These are phyloP conservation scores for Potamilus streckersoni DNA, from an alignment of 1,140 invertebrate genomes.

Conservation along the genomic window DNA sequence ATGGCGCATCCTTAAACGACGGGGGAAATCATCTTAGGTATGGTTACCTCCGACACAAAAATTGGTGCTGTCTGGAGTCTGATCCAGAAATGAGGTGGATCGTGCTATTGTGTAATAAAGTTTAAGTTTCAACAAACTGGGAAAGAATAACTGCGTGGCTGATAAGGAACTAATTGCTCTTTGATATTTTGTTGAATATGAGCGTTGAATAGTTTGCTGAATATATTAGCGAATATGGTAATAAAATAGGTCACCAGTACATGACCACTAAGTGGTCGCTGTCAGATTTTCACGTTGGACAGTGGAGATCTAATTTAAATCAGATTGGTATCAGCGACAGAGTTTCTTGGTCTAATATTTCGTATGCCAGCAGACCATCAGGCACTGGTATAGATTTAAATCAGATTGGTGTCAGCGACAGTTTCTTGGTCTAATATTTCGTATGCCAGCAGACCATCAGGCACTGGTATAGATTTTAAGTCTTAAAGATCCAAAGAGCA, in stretches of 20 bases:
- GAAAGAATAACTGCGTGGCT: constrained; percentile 1
- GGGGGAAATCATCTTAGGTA: constrained; percentile 58
- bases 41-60: constrained; percentile 64
- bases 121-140: not conserved
- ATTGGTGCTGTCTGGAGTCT: constrained; percentile 64
- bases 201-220: not conserved
- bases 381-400: not conserved
- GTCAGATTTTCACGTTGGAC: too few species aligned
- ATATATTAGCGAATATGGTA: too few species aligned
- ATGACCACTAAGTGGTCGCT: too few species aligned
- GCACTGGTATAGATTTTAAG: not conserved
- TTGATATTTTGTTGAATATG: constrained; percentile 13
- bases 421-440: not conserved
- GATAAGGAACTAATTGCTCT: constrained; percentile 29
- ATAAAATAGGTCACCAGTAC: too few species aligned
- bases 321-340: not conserved
- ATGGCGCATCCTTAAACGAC: constrained; percentile 47
- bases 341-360: not conserved
- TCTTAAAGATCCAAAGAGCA: not conserved
- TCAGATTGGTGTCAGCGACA: not conserved
- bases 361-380: not conserved
- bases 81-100: constrained; percentile 34
- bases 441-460: not conserved
- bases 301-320: too few species aligned
- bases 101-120: constrained; percentile 7